A percentile compares a stretch with the other conserved stretches of the same genome.
Conservation (phyloP, 2,113 vertebrate species). For the Bungarus multicinctus region DNA sequence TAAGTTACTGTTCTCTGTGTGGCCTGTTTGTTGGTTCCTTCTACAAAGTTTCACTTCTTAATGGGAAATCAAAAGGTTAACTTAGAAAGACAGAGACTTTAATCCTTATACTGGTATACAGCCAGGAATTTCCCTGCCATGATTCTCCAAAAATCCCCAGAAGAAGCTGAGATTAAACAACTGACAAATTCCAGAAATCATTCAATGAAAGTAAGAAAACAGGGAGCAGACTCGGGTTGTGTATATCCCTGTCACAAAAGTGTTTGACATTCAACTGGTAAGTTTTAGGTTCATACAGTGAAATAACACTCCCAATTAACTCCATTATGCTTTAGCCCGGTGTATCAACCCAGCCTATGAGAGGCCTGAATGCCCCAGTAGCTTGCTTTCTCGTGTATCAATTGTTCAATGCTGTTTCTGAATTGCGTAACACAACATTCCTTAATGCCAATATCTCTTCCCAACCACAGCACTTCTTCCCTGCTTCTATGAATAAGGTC, state of each 20-base stretch:
- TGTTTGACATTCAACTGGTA: not conserved
- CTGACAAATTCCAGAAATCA: not conserved
- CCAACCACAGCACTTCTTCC: too few species aligned
- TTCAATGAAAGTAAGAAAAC: not conserved
- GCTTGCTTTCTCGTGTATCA: not conserved
- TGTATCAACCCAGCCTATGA: not conserved
- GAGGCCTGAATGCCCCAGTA: not conserved
- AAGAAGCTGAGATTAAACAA: not conserved
- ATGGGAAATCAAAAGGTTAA: not conserved
- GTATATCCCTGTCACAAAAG: not conserved
- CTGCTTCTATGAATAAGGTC: not conserved
- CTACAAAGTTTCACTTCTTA: not conserved
- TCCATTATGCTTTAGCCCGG: not conserved
- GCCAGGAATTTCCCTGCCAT: not conserved
- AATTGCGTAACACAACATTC: not conserved
- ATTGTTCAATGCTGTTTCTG: not conserved
- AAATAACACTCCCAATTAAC: not conserved
- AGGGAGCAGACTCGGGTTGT: not conserved
- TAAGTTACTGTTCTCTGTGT: not conserved
- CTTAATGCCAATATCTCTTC: not conserved
- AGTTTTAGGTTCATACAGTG: not conserved
- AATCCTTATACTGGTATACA: not conserved
- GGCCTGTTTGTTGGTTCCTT: not conserved
- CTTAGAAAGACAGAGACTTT: not conserved
- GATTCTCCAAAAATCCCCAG: not conserved